phyloP scores from a whole-genome alignment of 2,888 invertebrate species.

The Vandiemenella viatica region DNA sequence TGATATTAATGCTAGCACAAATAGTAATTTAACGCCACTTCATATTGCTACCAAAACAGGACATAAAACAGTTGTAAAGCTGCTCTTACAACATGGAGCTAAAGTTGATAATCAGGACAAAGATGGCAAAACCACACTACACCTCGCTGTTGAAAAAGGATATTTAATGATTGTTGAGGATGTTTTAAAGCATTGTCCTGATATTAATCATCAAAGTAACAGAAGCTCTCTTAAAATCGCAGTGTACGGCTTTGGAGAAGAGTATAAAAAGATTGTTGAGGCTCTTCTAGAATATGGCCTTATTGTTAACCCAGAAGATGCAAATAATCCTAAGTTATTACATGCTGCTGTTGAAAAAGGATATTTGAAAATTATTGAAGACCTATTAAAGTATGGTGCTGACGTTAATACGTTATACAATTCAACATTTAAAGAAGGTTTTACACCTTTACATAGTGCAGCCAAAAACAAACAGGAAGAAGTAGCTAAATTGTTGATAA shows the following conservation, averaged over 20 bases:
- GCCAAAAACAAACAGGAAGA: slow-evolving; percentile 2
- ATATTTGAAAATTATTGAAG: background rate
- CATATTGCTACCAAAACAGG: background rate
- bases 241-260: background rate
- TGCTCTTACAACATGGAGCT: background rate
- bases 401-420: background rate
- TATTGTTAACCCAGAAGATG: background rate
- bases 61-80: background rate
- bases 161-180: background rate
- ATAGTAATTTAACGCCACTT: background rate
- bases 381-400: background rate
- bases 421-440: background rate
- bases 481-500: slow-evolving; percentile 5
- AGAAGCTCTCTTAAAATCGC: background rate
- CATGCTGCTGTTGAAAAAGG: background rate
- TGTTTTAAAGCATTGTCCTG: background rate
- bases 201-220: background rate
- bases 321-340: background rate
- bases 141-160: background rate
- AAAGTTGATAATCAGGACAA: background rate
- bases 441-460: slow-evolving; percentile 4
- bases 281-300: background rate
- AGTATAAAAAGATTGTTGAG: background rate
- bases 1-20: background rate
- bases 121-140: background rate